Evolutionary conservation across 2,113 vertebrate genomes (phyloP), one percentile per base, ranked within the genome.

Genomic region (Dicrurus megarhynchus): DNA sequence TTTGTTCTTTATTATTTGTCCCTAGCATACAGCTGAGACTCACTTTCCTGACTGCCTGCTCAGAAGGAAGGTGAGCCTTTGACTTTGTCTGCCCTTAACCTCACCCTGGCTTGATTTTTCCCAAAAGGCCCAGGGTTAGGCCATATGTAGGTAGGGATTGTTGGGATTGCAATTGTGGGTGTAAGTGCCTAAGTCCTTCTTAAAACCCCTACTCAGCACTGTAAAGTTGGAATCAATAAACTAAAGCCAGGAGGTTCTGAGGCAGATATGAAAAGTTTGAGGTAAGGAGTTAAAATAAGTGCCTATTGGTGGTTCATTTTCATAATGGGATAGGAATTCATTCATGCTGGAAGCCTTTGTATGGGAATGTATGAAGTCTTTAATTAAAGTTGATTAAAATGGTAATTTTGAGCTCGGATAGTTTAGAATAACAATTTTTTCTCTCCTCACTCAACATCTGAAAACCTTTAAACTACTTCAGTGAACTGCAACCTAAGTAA

Each of bases 401-500:
- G 55, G 74, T 92, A 97, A 91, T 87, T 96, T 91, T 87, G 26
- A 79, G 76, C 76, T 93, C 88, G 52, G 73, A 65, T 70, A 87
- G 46, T 96, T 93, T 89, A 87, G 91, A 97, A 92, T 77, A 93
- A 96, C 42, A 89, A 16, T 73, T 95, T 92, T 88, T 87, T 50
- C 47, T 63, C 46, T 77, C 61, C 23, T 53, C 7, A 14, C 81
- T 87, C 65, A 47, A 73, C 27, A 35, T 95, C 78, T 97, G 91
- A 97, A 97, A 97, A 97, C 82, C 61, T 97, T 97, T 95, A 97
- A 97, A 97, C 92, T 95, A 91, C 96, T 97, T 97, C 96, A 92
- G 85, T 87, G 94, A 95, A 97, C 96, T 98, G 95, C 95, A 98
- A 84, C 85, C 96, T 81, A 95, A 98, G 95, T 98, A 98, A 98